Evolutionary conservation across 64 coral and sea anemone genomes (phyloP).

Genomic region (Pocillopora verrucosa): DNA sequence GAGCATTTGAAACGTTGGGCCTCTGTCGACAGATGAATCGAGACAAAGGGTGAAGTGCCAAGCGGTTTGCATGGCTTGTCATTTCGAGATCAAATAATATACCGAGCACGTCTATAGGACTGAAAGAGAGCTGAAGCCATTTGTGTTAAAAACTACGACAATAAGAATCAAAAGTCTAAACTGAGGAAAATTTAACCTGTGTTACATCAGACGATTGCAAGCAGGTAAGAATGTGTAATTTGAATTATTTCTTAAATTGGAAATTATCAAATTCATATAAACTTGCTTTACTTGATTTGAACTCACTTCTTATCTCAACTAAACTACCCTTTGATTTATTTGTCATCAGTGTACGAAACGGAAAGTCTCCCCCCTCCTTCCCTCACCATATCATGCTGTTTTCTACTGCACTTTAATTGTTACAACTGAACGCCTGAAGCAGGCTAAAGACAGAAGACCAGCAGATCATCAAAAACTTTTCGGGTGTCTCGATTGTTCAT

Average conservation of each 20-base stretch:
- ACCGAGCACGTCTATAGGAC: background rate
- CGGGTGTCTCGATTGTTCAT: too few species aligned
- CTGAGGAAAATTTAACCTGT: background rate
- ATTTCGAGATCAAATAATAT: background rate
- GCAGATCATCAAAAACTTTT: too few species aligned
- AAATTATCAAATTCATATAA: background rate
- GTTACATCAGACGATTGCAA: constrained; percentile 1
- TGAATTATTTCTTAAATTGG: background rate
- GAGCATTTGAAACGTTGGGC: background rate
- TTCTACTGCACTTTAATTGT: too few species aligned
- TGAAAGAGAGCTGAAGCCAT: background rate
- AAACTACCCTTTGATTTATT: too few species aligned
- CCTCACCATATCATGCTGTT: too few species aligned
- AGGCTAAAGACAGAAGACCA: too few species aligned
- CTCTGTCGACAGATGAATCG: background rate
- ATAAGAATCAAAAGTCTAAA: background rate
- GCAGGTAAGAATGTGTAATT: constrained; percentile 54
- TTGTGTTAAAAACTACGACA: background rate
- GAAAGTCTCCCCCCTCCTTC: too few species aligned
- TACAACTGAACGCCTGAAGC: too few species aligned
- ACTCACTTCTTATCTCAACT: too few species aligned
- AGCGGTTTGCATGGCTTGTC: background rate
- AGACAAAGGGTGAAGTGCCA: background rate
- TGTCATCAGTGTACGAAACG: too few species aligned
- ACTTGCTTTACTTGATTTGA: too few species aligned